phyloP scores from a whole-genome alignment of 2,797 vertebrate genomes.

The Potorous gilbertii region DNA sequence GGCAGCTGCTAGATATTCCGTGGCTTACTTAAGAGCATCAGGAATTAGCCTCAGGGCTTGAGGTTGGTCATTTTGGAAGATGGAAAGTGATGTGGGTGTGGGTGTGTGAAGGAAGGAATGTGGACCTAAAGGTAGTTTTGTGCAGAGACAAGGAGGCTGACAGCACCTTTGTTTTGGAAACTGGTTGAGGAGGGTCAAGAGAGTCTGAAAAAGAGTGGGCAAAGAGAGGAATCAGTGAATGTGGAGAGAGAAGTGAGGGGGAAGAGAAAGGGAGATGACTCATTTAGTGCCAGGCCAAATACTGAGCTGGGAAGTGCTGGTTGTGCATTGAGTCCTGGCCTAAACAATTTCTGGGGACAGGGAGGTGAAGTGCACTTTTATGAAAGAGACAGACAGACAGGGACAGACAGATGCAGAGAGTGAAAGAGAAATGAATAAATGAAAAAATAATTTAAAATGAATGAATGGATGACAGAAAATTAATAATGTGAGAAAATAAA shows the following conservation, averaged over 20 bases:
- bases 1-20: background rate
- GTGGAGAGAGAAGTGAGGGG: background rate
- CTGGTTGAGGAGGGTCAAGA: background rate
- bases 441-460: background rate
- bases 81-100: background rate
- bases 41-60: background rate
- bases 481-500: background rate
- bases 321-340: background rate
- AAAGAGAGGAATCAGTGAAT: background rate
- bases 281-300: background rate
- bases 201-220: background rate
- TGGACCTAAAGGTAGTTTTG: background rate
- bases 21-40: background rate
- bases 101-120: background rate
- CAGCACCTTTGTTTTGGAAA: background rate
- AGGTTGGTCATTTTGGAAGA: background rate
- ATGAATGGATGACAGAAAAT: background rate
- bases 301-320: background rate
- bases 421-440: background rate
- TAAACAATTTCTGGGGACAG: background rate
- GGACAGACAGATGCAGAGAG: background rate
- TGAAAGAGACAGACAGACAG: no score
- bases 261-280: background rate
- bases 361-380: background rate
- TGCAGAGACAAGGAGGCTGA: background rate